Percentiles rank a stretch among this genome's conserved stretches.
phyloP scores from a whole-genome alignment of 1,140 invertebrate species.

The Centruroides sculpturatus region DNA sequence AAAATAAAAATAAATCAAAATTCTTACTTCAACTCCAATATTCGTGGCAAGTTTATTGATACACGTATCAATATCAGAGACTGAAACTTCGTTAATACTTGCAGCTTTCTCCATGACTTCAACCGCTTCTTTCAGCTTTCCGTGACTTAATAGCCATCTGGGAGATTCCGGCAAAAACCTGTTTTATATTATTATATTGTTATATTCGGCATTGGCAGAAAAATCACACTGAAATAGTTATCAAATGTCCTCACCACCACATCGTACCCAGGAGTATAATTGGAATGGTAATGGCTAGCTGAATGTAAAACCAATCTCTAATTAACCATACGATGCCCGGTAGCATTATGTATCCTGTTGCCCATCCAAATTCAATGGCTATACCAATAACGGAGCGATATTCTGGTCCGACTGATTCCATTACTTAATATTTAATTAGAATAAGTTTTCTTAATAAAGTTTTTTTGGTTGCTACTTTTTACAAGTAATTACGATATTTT shows the following conservation, averaged over 20 bases:
- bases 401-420: conserved; percentile 65
- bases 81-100: conserved; percentile 43
- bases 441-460: too few relatives aligned
- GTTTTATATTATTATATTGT: background rate
- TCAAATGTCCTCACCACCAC: background rate
- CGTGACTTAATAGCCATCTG: conserved; percentile 61
- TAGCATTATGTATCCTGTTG: conserved; percentile 53
- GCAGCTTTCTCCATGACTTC: conserved; percentile 50
- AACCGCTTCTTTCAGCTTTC: conserved; percentile 49
- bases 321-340: conserved; percentile 43
- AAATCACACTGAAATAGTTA: too few relatives aligned
- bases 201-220: too few relatives aligned
- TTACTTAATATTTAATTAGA: conserved; percentile 32
- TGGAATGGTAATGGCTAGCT: background rate
- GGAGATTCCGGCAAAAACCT: conserved; percentile 67
- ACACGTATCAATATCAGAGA: background rate
- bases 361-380: conserved; percentile 60
- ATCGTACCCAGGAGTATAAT: background rate
- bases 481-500: too few relatives aligned
- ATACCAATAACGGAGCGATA: conserved; percentile 58
- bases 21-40: background rate
- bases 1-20: too few relatives aligned
- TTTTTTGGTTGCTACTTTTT: too few relatives aligned
- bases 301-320: conserved; percentile 5
- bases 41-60: background rate